Conservation (phyloP, 1,140 invertebrate genomes). For the Acromyrmex heyeri region DNA sequence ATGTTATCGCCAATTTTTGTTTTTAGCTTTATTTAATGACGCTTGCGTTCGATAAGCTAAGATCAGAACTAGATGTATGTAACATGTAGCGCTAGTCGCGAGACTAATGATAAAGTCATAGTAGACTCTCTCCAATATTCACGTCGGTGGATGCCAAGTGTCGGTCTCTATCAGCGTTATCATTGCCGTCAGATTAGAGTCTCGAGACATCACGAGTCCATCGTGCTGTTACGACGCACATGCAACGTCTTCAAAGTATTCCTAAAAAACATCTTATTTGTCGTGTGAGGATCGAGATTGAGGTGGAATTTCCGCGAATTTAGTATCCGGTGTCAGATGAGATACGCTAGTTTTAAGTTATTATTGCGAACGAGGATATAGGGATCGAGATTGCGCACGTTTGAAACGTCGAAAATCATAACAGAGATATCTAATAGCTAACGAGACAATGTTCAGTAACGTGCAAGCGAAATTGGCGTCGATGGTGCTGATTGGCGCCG, state of each 20-base stretch:
- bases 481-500: slow-evolving; percentile 90
- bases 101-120: slow-evolving; percentile 3
- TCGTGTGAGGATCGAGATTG: background rate
- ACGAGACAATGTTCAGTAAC: slow-evolving; percentile 60
- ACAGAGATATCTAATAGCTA: background rate
- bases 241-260: background rate
- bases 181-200: slow-evolving; percentile 41
- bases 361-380: background rate
- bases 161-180: slow-evolving; percentile 44
- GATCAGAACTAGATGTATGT: background rate
- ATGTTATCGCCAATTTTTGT: no score
- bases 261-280: no score
- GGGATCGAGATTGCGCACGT: no score
- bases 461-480: slow-evolving; percentile 89
- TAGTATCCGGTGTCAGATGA: background rate
- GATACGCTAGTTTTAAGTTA: background rate
- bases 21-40: no score
- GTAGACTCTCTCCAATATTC: background rate
- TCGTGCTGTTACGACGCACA: background rate
- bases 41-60: background rate
- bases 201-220: slow-evolving; percentile 16
- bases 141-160: slow-evolving; percentile 2
- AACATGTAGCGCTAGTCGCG: background rate
- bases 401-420: background rate
- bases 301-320: background rate